Percentiles rank a stretch among this genome's conserved stretches.
These are phyloP conservation scores for Hemithea aestivaria DNA, from an alignment of 2,888 invertebrate species.

Conservation along the genomic window DNA sequence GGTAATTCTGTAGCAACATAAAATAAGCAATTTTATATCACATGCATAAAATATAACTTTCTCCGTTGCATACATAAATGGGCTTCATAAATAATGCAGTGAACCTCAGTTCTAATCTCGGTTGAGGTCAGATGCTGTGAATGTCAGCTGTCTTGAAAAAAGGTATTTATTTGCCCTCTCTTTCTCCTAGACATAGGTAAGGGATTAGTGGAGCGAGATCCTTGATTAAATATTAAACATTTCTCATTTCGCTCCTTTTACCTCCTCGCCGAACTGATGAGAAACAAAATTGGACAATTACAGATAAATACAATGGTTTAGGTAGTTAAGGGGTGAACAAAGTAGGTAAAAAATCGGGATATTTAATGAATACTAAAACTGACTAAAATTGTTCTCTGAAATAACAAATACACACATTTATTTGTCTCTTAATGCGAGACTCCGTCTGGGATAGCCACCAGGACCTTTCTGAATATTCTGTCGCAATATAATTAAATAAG, in stretches of 20 bases:
- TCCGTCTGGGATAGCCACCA: no score
- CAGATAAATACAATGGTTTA: no score
- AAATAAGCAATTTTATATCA: constrained; percentile 7
- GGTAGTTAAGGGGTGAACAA: no score
- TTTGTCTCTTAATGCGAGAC: no score
- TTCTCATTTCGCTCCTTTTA: not conserved
- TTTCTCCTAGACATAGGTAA: constrained; percentile 16
- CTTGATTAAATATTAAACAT: constrained; percentile 20
- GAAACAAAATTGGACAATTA: constrained; percentile 10
- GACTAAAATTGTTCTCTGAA: no score
- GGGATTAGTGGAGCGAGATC: constrained; percentile 17
- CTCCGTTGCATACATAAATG: constrained; percentile 14
- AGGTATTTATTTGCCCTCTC: constrained; percentile 20
- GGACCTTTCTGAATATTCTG: no score
- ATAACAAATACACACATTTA: no score
- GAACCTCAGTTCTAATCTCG: constrained; percentile 22
- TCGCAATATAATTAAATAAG: no score
- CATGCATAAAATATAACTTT: constrained; percentile 20
- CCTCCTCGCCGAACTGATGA: not conserved
- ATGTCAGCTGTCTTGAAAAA: constrained; percentile 26
- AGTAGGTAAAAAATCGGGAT: no score
- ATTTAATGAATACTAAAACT: no score
- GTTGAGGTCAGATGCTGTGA: constrained; percentile 19
- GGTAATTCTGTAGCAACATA: no score
- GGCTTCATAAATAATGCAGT: constrained; percentile 21